Base-by-base conservation (phyloP, 2,888 invertebrate genomes). In the Stegophylla sp. region DNA sequence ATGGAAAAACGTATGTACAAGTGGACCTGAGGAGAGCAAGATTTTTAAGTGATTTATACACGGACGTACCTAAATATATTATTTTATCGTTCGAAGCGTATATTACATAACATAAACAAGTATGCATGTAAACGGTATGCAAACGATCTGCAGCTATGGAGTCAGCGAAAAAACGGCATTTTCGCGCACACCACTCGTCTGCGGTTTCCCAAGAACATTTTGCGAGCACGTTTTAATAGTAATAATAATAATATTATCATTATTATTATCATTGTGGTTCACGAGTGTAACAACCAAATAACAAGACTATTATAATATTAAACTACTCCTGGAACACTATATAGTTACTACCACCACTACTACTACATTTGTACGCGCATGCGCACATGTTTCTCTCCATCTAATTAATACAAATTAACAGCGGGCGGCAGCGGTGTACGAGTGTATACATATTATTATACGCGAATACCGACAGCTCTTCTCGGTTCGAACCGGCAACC, bases 391-490 rank as follows among this genome's bases (percentile, higher is more conserved):
- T 61, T 45, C 61, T 48, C 28, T 48, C 66, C 4, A 13, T 76
- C 76, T 53, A 67, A 76, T 76, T 66, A 76, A 56, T 67, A 76
- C 66, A 67, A 76, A 76, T 76, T 67, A 76, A 76, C 76, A 76
- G 66, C 76, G 67, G 43, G 53, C 12, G 67, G 43, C 20, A 23
- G 26, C 13, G 4, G 20, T 34, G 41, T 51, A 67, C 20, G n/a
- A 45, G 43, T 61, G 20, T 34, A 34, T 34, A 56, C 10, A 20
- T 61, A 34, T n/a, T 34, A 34, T 34, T 34, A 48, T 61, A 13
- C 59, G 61, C 61, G 61, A 43, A 43, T 72, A 59, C 59, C 59
- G 26, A 72, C 72, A 59, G 61, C 73, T 61, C 61, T 28, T 61
- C 45, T 17, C 5, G 56, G 56, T 20, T 20, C 56, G 56, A 56